A percentile compares a stretch with the other conserved stretches of the same genome.
Evolutionary conservation across 2,797 vertebrate species (phyloP).

Genomic region (Sandelia bainsii): DNA sequence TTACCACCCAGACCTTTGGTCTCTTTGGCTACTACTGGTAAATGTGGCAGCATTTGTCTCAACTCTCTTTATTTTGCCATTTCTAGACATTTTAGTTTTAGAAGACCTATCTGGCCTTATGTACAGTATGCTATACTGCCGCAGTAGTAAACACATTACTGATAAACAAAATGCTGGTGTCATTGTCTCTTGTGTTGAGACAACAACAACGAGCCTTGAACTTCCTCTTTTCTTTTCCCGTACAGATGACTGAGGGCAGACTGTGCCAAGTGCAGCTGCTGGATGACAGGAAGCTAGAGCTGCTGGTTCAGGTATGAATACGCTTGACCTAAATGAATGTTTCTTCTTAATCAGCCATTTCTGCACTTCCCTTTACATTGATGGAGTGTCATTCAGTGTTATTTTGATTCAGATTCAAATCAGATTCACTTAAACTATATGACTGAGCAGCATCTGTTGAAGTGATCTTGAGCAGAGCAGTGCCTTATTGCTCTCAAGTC

Average conservation of each 20-base stretch:
- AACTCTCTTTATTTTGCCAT: neutral
- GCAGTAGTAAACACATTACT: slow-evolving; percentile 3
- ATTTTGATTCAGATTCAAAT: neutral
- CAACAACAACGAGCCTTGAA: too few relatives aligned
- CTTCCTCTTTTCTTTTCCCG: slow-evolving; percentile 42
- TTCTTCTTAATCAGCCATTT: too few relatives aligned
- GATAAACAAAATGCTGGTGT: slow-evolving; percentile 3
- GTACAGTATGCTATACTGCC: neutral
- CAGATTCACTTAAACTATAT: neutral
- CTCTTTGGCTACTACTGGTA: neutral
- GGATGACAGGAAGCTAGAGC: slow-evolving; percentile 96
- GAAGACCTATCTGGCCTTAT: neutral
- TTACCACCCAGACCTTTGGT: slow-evolving; percentile 16
- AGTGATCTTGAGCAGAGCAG: slow-evolving; percentile 5
- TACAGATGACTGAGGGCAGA: slow-evolving; percentile 96
- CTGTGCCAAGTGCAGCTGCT: slow-evolving; percentile 97
- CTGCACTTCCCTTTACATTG: neutral
- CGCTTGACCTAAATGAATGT: neutral
- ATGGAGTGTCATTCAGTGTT: neutral
- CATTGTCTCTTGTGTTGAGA: slow-evolving; percentile 19
- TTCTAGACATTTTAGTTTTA: neutral
- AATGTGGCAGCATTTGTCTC: neutral
- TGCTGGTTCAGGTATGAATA: slow-evolving; percentile 96
- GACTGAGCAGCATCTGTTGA: neutral
- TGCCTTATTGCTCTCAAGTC: neutral